phyloP scores from a whole-genome alignment of 2,888 invertebrate species.

The Drosophila antonietae region DNA sequence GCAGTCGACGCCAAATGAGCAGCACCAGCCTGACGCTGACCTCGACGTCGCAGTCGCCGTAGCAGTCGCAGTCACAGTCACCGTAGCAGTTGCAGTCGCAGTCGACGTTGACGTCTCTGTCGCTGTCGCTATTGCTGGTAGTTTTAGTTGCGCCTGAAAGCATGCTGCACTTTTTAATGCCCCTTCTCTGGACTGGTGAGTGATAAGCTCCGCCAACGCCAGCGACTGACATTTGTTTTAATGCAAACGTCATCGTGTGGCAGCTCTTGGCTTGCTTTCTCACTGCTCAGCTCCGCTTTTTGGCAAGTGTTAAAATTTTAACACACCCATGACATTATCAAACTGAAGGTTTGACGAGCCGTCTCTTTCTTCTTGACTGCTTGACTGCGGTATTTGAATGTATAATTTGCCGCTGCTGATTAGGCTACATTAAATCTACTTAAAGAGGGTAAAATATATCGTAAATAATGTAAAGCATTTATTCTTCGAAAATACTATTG shows the following conservation, averaged over 20 bases:
- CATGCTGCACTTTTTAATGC: constrained; percentile 72
- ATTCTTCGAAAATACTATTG: too few relatives aligned
- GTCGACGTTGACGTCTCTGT: constrained; percentile 9
- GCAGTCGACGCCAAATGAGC: constrained; percentile 75
- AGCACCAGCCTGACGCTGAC: constrained; percentile 67
- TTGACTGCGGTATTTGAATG: background rate
- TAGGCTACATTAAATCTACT: background rate
- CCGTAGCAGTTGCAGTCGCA: constrained; percentile 14
- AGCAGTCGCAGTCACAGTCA: constrained; percentile 9
- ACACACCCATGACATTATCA: constrained; percentile 69
- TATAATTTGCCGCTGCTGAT: constrained; percentile 6
- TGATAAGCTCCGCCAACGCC: constrained; percentile 54
- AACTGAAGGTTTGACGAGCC: constrained; percentile 30
- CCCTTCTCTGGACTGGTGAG: constrained; percentile 61
- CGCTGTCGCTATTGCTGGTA: constrained; percentile 42
- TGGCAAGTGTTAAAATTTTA: constrained; percentile 57
- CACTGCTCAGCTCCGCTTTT: constrained; percentile 9
- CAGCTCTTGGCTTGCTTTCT: constrained; percentile 42
- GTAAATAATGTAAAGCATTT: too few relatives aligned
- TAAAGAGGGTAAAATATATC: too few relatives aligned
- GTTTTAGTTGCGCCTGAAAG: constrained; percentile 74
- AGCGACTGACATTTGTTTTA: constrained; percentile 75
- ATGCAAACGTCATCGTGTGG: constrained; percentile 72
- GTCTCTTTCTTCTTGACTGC: background rate
- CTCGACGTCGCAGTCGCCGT: constrained; percentile 41